phyloP scores from a whole-genome alignment of 2,797 vertebrate genomes.

The Molossus alvarezi region DNA sequence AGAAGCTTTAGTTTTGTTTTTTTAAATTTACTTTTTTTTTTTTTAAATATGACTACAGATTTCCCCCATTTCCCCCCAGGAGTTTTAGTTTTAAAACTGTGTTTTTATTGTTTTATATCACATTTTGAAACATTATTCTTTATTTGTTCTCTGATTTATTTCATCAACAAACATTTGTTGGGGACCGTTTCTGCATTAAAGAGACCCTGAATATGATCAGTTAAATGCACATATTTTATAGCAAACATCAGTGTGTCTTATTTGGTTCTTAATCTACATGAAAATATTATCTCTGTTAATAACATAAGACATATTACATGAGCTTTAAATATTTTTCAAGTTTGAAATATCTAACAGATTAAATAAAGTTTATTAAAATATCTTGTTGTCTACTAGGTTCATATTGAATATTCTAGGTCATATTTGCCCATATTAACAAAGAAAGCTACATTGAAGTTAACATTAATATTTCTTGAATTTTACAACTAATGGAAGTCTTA shows the following conservation, averaged over 20 bases:
- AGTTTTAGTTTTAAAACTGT: not conserved
- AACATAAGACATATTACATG: not conserved
- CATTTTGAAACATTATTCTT: not conserved
- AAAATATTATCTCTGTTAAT: not conserved
- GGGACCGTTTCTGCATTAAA: not conserved
- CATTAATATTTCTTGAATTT: not conserved
- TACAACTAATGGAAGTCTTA: not conserved
- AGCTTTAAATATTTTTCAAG: not conserved
- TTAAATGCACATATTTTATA: slow-evolving; percentile 18
- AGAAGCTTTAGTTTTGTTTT: too few species aligned
- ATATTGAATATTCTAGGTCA: not conserved
- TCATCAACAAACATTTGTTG: not conserved
- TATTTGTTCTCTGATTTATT: not conserved
- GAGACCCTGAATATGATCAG: not conserved
- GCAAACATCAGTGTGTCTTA: not conserved
- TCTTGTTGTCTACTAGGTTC: not conserved
- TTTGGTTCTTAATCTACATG: not conserved
- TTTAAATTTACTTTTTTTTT: too few species aligned
- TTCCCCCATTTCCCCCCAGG: too few species aligned
- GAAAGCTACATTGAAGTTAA: not conserved
- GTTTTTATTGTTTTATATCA: not conserved
- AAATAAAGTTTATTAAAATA: not conserved
- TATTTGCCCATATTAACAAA: not conserved
- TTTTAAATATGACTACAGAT: too few species aligned
- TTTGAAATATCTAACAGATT: not conserved